Conservation (phyloP, 92 coral and sea anemone species). For the Actinernus sp. region DNA sequence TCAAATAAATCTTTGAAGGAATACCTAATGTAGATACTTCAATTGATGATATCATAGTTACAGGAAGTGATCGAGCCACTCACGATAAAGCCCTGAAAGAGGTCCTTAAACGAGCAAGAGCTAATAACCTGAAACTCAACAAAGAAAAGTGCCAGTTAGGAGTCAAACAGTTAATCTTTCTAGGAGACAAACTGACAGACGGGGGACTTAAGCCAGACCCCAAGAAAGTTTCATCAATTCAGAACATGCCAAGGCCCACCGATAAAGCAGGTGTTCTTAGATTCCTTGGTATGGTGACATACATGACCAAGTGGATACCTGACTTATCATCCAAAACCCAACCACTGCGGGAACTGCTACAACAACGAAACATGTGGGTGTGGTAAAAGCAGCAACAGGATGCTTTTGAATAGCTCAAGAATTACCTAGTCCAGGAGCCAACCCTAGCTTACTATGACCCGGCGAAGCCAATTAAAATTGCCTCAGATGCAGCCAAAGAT, state of each 20-base stretch:
- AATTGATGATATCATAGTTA: background rate
- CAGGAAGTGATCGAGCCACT: background rate
- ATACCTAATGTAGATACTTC: slow-evolving; percentile 2
- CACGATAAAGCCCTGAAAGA: background rate
- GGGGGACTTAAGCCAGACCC: slow-evolving; percentile 9
- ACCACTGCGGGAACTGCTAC: background rate
- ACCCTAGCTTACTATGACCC: background rate
- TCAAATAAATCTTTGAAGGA: slow-evolving; percentile 19
- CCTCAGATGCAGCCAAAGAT: background rate
- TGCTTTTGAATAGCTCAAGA: background rate
- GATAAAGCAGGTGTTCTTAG: background rate
- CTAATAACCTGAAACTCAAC: slow-evolving; percentile 1
- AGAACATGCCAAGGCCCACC: slow-evolving; percentile 8
- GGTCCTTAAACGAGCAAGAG: slow-evolving; percentile 1
- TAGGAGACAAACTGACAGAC: background rate
- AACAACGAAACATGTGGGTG: background rate
- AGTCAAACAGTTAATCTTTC: background rate
- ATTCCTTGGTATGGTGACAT: slow-evolving; percentile 6
- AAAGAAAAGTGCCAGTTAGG: background rate
- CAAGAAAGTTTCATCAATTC: background rate
- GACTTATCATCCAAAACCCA: background rate
- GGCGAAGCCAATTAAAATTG: background rate
- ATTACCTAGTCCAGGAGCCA: background rate
- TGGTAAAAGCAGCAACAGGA: background rate
- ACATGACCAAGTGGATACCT: background rate